Base-by-base conservation (phyloP, 23 tunicate species). In the Ciona savignyi region DNA sequence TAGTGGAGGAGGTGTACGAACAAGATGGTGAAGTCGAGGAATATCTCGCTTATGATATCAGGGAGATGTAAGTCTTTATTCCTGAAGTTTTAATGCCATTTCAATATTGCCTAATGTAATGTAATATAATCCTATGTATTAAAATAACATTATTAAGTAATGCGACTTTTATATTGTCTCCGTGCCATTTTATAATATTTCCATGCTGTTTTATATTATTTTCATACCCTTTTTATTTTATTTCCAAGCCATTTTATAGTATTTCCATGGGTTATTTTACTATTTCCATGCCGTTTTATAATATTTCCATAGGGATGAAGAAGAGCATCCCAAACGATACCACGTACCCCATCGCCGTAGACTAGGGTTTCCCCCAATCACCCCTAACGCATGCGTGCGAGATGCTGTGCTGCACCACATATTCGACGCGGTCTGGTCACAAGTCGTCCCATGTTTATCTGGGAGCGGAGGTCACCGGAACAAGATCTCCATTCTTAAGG, bases 301-400 rank as follows among this genome's bases (percentile, higher is more conserved):
- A 6, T 9, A 42, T 42, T 42, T 42, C 56, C 60, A 22, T 35
- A 84, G 89, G 80, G 87, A 91, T 67, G 97, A 91, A 25, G 97
- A 84, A 60, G 97, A 84, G 26, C 31, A 78, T 35, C 61, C 74
- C 67, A 84, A 72, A 65, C 81, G 84, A 1, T 91, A 91, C 75
- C 83, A 91, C 64, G 91, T 91, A 2, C 97, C 97, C 9, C 74
- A 85, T 19, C 76, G 91, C 3, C 35, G 97, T 23, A 61, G 91
- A 20, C 64, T 84, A 35, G 97, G 97, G 2, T 91, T 85, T 65
- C 97, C 97, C 3, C 97, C 97, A 22, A 81, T 91, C 35, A 91
- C 97, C 28, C 97, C 97, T 0, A 84, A 84, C 64, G 91, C 91
- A 2, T 91, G 97, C 72, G 97, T 85, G 26, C 78, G 90, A 30